These are phyloP conservation scores for Norana najaformis DNA, from an alignment of 2,888 invertebrate species.

Conservation along the genomic window DNA sequence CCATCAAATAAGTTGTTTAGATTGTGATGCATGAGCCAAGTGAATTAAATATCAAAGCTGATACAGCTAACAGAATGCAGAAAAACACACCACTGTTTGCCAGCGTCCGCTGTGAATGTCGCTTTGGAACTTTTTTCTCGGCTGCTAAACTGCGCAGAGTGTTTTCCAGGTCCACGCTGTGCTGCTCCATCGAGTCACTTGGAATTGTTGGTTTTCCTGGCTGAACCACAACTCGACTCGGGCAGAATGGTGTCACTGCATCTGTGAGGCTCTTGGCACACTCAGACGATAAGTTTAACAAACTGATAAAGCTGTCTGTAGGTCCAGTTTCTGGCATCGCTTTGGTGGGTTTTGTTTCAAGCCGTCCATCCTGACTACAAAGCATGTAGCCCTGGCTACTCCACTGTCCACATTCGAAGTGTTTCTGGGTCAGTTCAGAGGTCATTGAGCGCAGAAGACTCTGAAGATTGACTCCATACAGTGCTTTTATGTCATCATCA, in stretches of 20 bases:
- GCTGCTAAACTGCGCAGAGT: neutral
- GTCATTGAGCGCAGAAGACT: neutral
- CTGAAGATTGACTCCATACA: neutral
- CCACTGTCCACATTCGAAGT: constrained; percentile 3
- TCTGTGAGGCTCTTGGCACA: neutral
- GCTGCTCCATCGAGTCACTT: neutral
- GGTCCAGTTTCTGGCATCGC: neutral
- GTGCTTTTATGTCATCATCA: neutral
- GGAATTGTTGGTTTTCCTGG: neutral
- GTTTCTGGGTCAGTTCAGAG: neutral
- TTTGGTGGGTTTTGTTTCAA: neutral
- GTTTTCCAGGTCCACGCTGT: neutral
- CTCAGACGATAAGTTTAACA: neutral
- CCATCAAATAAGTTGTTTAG: neutral
- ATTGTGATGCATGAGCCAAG: neutral
- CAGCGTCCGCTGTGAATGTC: neutral
- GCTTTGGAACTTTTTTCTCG: neutral
- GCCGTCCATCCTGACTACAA: neutral
- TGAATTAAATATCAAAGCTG: neutral
- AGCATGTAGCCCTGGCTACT: constrained; percentile 9
- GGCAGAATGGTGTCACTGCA: neutral
- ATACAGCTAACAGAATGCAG: neutral
- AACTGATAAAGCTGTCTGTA: neutral
- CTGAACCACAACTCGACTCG: neutral
- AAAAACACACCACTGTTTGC: constrained; percentile 5